Conservation (phyloP, 2,797 vertebrate genomes). For the Acrossocheilus wenchowensis region DNA sequence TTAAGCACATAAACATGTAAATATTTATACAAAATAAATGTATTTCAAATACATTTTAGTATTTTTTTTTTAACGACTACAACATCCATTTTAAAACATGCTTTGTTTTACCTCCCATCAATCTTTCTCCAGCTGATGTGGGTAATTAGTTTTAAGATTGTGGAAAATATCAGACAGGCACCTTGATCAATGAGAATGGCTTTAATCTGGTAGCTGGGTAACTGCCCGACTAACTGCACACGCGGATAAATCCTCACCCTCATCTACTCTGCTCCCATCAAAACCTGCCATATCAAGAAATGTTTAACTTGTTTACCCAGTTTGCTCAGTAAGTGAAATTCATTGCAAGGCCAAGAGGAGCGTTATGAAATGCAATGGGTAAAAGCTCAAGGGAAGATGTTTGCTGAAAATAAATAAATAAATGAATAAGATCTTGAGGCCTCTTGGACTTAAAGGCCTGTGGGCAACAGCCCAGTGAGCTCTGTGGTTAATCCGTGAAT, state of each 20-base stretch:
- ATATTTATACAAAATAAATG: background rate
- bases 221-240: constrained; percentile 16
- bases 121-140: background rate
- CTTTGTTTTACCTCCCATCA: constrained; percentile 8
- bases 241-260: background rate
- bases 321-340: background rate
- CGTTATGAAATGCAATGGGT: background rate
- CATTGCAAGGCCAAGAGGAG: background rate
- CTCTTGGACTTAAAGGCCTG: background rate
- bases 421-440: background rate
- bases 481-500: background rate
- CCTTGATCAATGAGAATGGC: constrained; percentile 1
- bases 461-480: background rate
- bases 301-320: background rate
- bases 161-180: background rate
- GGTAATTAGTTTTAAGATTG: constrained; percentile 22
- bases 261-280: constrained; percentile 1
- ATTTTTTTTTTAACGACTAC: background rate
- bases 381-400: constrained; percentile 10
- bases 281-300: background rate
- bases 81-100: constrained; percentile 11
- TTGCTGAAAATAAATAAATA: background rate
- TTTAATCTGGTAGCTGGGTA: background rate
- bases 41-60: too few species aligned
- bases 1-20: too few species aligned